Percentiles rank a stretch among this genome's conserved stretches.
phyloP scores from a whole-genome alignment of 2,888 invertebrate genomes.

The Phytoseiulus persimilis region DNA sequence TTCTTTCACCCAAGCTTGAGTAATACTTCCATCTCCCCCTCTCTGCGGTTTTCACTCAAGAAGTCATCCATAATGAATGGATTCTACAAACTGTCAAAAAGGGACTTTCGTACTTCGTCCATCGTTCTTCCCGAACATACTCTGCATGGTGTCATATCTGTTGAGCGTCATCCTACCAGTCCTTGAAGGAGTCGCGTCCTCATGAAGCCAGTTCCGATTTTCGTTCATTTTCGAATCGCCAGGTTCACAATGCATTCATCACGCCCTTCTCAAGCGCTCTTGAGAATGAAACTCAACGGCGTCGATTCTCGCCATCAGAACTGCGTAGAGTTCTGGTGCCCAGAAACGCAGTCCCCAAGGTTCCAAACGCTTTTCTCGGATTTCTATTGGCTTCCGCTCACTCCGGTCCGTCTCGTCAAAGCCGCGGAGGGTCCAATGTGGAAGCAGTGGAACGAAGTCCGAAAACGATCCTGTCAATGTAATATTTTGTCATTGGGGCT shows the following conservation, averaged over 20 bases:
- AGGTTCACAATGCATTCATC: background rate
- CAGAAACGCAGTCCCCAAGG: background rate
- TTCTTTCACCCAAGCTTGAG: background rate
- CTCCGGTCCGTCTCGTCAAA: background rate
- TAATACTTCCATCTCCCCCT: background rate
- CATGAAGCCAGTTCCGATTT: background rate
- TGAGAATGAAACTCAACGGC: background rate
- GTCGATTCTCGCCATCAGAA: background rate
- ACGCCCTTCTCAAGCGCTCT: background rate
- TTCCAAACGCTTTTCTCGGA: background rate
- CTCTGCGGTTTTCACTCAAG: background rate
- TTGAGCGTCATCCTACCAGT: background rate
- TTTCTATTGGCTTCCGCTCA: background rate
- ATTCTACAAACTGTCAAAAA: background rate
- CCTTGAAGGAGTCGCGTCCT: background rate
- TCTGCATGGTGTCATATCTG: background rate
- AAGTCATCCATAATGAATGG: background rate
- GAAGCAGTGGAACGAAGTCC: background rate
- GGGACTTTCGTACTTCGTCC: background rate
- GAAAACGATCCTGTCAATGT: background rate
- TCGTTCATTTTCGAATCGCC: background rate
- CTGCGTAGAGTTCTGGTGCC: background rate
- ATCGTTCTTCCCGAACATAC: background rate
- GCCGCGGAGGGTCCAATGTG: background rate
- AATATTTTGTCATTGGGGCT: background rate